Evolutionary conservation across 2,888 invertebrate genomes (phyloP), one percentile per base, ranked within the genome.

Genomic region (Cryptops parisi): DNA sequence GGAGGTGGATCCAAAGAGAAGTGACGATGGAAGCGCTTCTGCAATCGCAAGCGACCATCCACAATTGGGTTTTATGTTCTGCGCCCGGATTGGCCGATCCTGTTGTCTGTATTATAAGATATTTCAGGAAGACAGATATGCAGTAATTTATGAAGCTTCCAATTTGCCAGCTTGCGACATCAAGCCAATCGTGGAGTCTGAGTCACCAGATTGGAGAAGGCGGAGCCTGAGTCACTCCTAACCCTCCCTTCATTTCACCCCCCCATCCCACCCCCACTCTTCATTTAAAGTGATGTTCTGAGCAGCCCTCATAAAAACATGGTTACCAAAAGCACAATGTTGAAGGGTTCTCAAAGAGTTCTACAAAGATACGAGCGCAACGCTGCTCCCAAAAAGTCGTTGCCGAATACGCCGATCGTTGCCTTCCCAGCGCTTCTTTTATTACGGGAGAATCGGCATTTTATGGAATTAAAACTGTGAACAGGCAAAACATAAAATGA

Each of bases 31-130:
- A 9, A 21, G 19, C 17, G 23, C 48, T n/a, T 21, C 48, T 33
- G 48, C 48, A 48, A 48, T 48, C 48, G 38, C 33, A 48, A 48
- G 48, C 21, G 48, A 38, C 33, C 38, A 47, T 27, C 24, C 25
- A 33, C 48, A 9, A 17, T 38, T 27, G 21, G 27, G 38, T 33
- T 27, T 48, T 27, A 25, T 38, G 27, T 23, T 48, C 33, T 48
- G 48, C 27, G 21, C 21, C 19, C 48, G 27, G 48, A 48, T 48
- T 48, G 48, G 48, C 38, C 38, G 17, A 38, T 6, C 15, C 33
- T 33, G n/a, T n/a, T n/a, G 6, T 5, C 43, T 19, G 17, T 41
- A 41, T 41, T 41, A 6, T n/a, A 41, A 12, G 21, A 15, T 12
- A 21, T 21, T 41, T 21, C 9, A 12, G 43, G n/a, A 41, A 41